phyloP scores from a whole-genome alignment of 2,113 vertebrate genomes.

The Petrocephalus microphthalmus region DNA sequence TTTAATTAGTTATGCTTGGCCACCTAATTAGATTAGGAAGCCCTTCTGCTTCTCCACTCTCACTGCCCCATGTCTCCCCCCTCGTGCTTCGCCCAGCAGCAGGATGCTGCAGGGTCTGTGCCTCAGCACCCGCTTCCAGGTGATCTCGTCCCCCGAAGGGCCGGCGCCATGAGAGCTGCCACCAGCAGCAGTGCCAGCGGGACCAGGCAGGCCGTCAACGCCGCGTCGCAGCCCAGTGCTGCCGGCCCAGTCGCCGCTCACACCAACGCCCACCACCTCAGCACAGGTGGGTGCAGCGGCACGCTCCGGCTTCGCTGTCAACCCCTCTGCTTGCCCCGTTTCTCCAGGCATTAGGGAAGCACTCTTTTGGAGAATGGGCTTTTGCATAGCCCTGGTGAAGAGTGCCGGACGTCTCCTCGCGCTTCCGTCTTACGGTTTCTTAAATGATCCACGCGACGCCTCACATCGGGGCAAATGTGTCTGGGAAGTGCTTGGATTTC shows the following conservation, averaged over 20 bases:
- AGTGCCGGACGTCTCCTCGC: not conserved
- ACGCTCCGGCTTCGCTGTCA: not conserved
- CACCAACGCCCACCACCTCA: not conserved
- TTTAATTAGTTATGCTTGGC: not conserved
- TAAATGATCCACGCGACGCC: not conserved
- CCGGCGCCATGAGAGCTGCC: constrained; percentile 34
- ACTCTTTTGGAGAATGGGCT: not conserved
- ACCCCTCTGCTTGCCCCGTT: not conserved
- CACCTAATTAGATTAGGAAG: constrained; percentile 23
- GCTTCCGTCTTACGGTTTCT: not conserved
- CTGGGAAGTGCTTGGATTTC: not conserved
- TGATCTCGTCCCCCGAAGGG: constrained; percentile 34
- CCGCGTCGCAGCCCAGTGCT: not conserved
- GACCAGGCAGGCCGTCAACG: not conserved
- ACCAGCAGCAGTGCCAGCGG: not conserved
- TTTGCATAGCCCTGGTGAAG: not conserved
- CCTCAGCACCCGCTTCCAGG: constrained; percentile 37
- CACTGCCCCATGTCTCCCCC: constrained; percentile 7
- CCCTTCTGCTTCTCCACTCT: constrained; percentile 28
- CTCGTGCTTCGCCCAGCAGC: constrained; percentile 42
- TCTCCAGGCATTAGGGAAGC: not conserved
- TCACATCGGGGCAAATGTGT: not conserved
- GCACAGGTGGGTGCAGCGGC: not conserved
- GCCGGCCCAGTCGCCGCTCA: not conserved
- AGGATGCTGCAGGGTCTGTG: constrained; percentile 49